Evolutionary conservation across 2,113 vertebrate genomes (phyloP).

Genomic region (Equus quagga): DNA sequence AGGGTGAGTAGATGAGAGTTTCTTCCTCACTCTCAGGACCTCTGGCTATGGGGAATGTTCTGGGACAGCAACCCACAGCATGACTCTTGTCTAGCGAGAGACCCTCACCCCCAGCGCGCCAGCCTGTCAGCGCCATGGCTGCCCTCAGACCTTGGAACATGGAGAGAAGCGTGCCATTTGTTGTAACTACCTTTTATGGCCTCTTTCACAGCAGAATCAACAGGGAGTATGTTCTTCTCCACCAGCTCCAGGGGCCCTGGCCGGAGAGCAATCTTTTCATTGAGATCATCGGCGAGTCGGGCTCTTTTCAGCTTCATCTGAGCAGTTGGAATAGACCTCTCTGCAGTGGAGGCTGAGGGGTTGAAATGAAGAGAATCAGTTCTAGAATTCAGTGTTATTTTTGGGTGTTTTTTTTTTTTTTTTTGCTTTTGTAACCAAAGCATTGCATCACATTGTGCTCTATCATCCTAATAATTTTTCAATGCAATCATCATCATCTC

Average conservation of each 20-base stretch:
- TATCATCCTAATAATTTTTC: constrained; percentile 60
- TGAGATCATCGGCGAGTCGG: constrained; percentile 93
- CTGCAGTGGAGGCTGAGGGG: constrained; percentile 89
- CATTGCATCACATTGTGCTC: constrained; percentile 10
- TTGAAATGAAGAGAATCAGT: constrained; percentile 64
- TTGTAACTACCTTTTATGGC: constrained; percentile 91
- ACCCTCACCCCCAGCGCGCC: too few species aligned
- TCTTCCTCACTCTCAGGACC: not conserved
- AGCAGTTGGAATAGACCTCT: constrained; percentile 90
- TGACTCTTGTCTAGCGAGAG: not conserved
- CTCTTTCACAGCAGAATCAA: constrained; percentile 92
- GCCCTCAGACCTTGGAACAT: not conserved
- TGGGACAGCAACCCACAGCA: not conserved
- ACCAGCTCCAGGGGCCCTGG: constrained; percentile 95
- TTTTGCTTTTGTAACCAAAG: constrained; percentile 38
- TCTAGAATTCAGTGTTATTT: constrained; percentile 21
- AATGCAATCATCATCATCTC: constrained; percentile 50
- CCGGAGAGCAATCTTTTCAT: constrained; percentile 94
- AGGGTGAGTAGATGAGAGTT: too few species aligned
- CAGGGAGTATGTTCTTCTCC: constrained; percentile 95
- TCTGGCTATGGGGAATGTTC: not conserved
- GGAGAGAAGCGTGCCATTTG: accelerated
- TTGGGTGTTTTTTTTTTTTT: not conserved
- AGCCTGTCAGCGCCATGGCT: accelerated
- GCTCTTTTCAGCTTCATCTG: constrained; percentile 96